These are phyloP conservation scores for Tiliqua scincoides DNA, from an alignment of 2,113 vertebrate species.

Conservation along the genomic window DNA sequence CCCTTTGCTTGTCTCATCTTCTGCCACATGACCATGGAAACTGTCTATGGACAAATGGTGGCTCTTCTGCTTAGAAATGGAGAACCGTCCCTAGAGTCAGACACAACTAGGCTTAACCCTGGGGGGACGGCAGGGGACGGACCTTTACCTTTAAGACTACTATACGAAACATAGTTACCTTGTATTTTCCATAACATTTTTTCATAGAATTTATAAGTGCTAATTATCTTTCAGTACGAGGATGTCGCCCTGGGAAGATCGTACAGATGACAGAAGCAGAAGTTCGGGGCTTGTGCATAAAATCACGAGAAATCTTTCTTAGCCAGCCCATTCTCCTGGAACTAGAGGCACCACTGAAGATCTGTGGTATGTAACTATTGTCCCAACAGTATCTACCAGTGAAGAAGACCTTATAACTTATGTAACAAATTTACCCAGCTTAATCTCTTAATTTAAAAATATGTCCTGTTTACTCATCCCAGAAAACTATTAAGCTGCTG, in stretches of 20 bases:
- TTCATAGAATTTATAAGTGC: constrained; percentile 6
- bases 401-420: not conserved
- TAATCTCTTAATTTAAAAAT: not conserved
- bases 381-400: not conserved
- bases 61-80: too few relatives aligned
- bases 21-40: too few relatives aligned
- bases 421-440: not conserved
- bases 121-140: too few relatives aligned
- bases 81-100: too few relatives aligned
- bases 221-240: constrained; percentile 81
- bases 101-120: too few relatives aligned
- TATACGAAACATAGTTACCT: not conserved
- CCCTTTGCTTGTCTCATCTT: too few relatives aligned
- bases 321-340: constrained; percentile 96
- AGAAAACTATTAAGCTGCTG: not conserved
- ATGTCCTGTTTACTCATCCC: not conserved
- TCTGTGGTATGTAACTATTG: constrained; percentile 82
- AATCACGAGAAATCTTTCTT: constrained; percentile 95
- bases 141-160: too few relatives aligned
- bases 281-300: constrained; percentile 94
- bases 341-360: constrained; percentile 93
- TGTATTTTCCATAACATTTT: not conserved
- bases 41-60: too few relatives aligned
- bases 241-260: constrained; percentile 94
- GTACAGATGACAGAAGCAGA: constrained; percentile 97